A percentile compares a stretch with the other conserved stretches of the same genome.
Conservation (phyloP, 2,797 vertebrate species). For the Aldrovandia affinis region DNA sequence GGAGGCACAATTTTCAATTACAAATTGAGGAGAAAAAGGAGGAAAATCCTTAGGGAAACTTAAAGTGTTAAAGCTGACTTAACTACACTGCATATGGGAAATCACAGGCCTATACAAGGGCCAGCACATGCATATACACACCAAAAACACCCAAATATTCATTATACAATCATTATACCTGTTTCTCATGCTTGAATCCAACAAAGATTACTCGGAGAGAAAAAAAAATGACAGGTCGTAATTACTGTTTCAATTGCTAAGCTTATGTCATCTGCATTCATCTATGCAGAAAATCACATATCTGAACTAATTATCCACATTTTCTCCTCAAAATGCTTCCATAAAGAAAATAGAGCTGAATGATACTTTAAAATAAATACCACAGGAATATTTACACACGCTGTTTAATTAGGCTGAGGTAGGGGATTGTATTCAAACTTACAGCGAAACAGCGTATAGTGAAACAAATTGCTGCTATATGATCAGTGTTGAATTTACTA, state of each 20-base stretch:
- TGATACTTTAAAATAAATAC: background rate
- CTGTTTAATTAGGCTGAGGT: conserved; percentile 20
- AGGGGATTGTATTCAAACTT: background rate
- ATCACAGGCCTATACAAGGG: too few species aligned
- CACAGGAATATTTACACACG: background rate
- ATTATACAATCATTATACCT: background rate
- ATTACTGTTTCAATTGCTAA: background rate
- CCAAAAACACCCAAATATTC: too few species aligned
- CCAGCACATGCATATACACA: too few species aligned
- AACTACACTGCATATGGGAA: too few species aligned
- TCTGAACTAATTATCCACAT: conserved; percentile 18
- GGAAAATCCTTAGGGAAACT: too few species aligned
- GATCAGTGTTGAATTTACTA: background rate
- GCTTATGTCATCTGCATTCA: conserved; percentile 1
- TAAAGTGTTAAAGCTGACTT: too few species aligned
- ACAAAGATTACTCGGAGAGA: too few species aligned
- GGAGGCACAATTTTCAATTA: too few species aligned
- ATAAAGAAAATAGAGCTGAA: conserved; percentile 7
- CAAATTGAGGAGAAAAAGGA: too few species aligned
- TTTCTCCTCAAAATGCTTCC: conserved; percentile 17
- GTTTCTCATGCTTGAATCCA: background rate
- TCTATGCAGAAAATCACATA: background rate
- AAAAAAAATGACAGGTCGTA: conserved; percentile 2
- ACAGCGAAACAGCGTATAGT: background rate
- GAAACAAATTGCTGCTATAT: background rate